phyloP scores from a whole-genome alignment of 2,888 invertebrate genomes.

The Drosophila colorata region DNA sequence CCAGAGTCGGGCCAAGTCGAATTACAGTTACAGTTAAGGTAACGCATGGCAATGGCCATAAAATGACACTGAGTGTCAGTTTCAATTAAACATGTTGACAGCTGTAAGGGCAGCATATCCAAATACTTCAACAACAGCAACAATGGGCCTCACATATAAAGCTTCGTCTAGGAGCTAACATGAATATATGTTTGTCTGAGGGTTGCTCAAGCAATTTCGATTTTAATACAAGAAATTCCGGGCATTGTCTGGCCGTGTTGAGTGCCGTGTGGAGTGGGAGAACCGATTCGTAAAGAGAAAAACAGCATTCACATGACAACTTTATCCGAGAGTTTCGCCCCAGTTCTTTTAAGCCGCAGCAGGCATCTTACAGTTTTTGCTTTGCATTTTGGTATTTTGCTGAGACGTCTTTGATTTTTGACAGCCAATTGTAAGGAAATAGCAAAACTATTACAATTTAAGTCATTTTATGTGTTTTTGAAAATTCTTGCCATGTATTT shows the following conservation, averaged over 20 bases:
- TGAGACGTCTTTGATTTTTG: conserved; percentile 57
- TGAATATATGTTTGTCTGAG: conserved; percentile 11
- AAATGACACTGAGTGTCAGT: conserved; percentile 83
- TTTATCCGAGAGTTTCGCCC: conserved; percentile 55
- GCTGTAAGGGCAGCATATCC: conserved; percentile 64
- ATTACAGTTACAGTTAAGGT: conserved; percentile 63
- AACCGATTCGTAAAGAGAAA: not conserved
- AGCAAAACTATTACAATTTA: conserved; percentile 47
- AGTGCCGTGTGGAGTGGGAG: not conserved
- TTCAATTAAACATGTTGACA: conserved; percentile 83
- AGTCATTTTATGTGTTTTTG: conserved; percentile 72
- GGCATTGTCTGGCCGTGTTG: conserved; percentile 61
- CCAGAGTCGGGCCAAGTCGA: conserved; percentile 56
- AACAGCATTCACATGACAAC: conserved; percentile 60
- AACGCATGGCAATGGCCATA: conserved; percentile 80
- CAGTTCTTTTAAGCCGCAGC: conserved; percentile 23
- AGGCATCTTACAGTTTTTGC: conserved; percentile 27
- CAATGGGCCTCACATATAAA: conserved; percentile 7
- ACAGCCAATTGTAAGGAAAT: conserved; percentile 51
- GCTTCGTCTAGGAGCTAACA: conserved; percentile 10
- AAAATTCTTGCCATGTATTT: not conserved
- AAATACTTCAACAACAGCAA: conserved; percentile 34
- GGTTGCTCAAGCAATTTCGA: conserved; percentile 65
- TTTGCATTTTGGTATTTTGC: conserved; percentile 22
- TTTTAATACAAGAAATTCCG: conserved; percentile 79